Percentiles rank a stretch among this genome's conserved stretches.
Conservation (phyloP, 2,113 vertebrate species). For the Isichthys henryi region DNA sequence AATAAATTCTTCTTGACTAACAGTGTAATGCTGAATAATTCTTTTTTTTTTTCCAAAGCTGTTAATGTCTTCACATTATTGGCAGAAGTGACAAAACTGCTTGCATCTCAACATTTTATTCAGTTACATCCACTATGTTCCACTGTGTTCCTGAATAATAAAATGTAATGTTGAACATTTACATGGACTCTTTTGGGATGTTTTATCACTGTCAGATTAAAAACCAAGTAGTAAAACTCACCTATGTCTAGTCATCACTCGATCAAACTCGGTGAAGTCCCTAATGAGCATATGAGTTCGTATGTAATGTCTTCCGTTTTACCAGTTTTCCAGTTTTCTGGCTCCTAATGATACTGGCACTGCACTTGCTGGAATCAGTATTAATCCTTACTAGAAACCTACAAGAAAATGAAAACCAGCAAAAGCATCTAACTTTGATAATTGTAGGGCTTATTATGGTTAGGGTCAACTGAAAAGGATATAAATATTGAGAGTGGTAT, state of each 20-base stretch:
- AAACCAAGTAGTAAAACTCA: background rate
- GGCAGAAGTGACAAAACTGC: background rate
- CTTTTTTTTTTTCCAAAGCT: background rate
- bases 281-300: too few relatives aligned
- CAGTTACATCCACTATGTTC: background rate
- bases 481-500: too few relatives aligned
- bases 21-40: background rate
- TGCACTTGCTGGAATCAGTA: too few relatives aligned
- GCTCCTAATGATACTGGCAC: background rate
- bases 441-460: too few relatives aligned
- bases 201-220: background rate
- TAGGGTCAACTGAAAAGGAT: too few relatives aligned
- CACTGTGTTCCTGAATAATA: background rate
- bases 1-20: background rate
- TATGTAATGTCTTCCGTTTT: too few relatives aligned
- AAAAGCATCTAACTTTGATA: too few relatives aligned
- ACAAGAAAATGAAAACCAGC: too few relatives aligned
- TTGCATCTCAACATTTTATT: background rate
- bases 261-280: too few relatives aligned
- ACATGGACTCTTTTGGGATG: background rate
- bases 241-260: background rate
- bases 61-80: background rate
- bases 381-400: too few relatives aligned
- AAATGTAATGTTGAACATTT: background rate
- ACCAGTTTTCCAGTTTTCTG: too few relatives aligned